These are phyloP conservation scores for Amazona vittata DNA, from an alignment of 2,113 vertebrate genomes.

Conservation along the genomic window DNA sequence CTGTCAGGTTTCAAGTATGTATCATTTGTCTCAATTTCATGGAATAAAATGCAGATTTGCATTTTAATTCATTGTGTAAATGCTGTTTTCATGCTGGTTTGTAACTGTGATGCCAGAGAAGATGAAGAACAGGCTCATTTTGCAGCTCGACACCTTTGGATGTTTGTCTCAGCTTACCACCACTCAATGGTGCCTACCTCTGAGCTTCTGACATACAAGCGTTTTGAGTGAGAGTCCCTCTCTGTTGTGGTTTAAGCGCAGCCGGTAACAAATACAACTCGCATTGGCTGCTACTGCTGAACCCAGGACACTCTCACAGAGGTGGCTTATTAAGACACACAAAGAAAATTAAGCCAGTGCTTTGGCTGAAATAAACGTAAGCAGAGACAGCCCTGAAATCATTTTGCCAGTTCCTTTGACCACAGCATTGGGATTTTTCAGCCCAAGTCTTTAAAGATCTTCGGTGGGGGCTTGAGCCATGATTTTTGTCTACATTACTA, in stretches of 20 bases:
- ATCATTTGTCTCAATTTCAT: conserved; percentile 39
- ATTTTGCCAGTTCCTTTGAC: conserved; percentile 40
- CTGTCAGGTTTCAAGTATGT: conserved; percentile 15
- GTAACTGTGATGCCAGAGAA: neutral
- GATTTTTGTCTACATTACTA: conserved; percentile 30
- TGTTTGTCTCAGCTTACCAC: conserved; percentile 13
- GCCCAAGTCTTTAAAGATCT: conserved; percentile 22
- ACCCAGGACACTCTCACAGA: neutral
- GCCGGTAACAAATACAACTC: no score
- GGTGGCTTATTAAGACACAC: conserved; percentile 37
- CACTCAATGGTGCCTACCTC: neutral
- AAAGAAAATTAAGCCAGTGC: conserved; percentile 48
- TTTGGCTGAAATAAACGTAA: conserved; percentile 42
- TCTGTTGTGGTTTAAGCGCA: no score
- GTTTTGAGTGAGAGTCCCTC: neutral
- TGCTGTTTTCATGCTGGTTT: neutral
- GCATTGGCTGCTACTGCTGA: no score
- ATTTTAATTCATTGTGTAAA: conserved; percentile 33
- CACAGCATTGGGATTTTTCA: neutral
- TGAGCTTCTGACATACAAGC: neutral
- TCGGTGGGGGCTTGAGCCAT: neutral
- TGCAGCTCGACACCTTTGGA: neutral
- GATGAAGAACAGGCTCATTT: conserved; percentile 4
- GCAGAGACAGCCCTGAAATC: neutral
- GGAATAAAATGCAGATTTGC: conserved; percentile 51